Evolutionary conservation across 2,113 vertebrate genomes (phyloP).

Genomic region (Ranitomeya variabilis): DNA sequence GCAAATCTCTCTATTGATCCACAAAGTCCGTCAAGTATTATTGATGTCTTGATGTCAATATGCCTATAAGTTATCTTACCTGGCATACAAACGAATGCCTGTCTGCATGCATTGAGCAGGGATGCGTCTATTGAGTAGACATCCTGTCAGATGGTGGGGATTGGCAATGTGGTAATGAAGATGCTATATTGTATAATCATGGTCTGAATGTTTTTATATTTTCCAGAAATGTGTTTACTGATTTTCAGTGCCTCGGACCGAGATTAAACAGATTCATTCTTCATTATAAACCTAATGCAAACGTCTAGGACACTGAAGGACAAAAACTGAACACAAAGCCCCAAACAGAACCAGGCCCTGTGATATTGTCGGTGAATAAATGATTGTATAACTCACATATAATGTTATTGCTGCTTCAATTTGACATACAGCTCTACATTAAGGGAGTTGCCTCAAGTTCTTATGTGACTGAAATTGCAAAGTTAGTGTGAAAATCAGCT

Average conservation of each 20-base stretch:
- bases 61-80: slow-evolving; percentile 37
- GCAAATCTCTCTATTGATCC: slow-evolving; percentile 28
- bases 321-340: slow-evolving; percentile 33
- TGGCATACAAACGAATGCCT: slow-evolving; percentile 7
- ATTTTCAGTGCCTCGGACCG: slow-evolving; percentile 30
- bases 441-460: background rate
- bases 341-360: background rate
- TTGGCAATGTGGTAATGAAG: slow-evolving; percentile 22
- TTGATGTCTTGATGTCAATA: slow-evolving; percentile 38
- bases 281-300: slow-evolving; percentile 40
- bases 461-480: too few relatives aligned
- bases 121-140: background rate
- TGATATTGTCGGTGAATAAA: slow-evolving; percentile 36
- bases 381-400: background rate
- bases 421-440: background rate
- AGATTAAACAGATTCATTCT: slow-evolving; percentile 48
- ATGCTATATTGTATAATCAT: slow-evolving; percentile 32
- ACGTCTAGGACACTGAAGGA: slow-evolving; percentile 41
- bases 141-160: background rate
- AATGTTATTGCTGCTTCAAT: background rate
- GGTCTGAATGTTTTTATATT: slow-evolving; percentile 38
- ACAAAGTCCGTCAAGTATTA: slow-evolving; percentile 9
- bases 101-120: slow-evolving; percentile 33
- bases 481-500: too few relatives aligned
- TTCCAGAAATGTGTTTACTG: slow-evolving; percentile 42